Base-by-base conservation (phyloP, 2,113 vertebrate genomes). In the Pituophis catenifer region DNA sequence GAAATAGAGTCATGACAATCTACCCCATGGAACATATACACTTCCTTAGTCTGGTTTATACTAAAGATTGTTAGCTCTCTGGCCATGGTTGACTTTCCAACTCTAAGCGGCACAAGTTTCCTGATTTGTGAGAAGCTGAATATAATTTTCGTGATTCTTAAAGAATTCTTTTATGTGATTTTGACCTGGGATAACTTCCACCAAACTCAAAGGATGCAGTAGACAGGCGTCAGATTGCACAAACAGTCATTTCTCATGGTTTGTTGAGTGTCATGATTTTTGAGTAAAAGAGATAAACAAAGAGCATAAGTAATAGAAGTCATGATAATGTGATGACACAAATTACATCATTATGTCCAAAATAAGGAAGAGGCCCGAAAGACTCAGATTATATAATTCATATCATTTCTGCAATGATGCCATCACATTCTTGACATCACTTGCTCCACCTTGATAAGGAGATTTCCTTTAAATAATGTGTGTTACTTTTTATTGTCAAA, bases 211-310 rank as follows among this genome's bases (percentile, higher is more conserved):
- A n/a, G 62, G 62, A 65, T 5, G 1, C 62, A 65, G 38, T 86
- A 86, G 19, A 1, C 38, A 44, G 1, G 81, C 19, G 24, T 48
- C 38, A 48, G 81, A 86, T 23, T 86, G 81, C 38, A 48, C 21
- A 48, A 24, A 90, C 92, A 95, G 96, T 96, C 95, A 95, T 96
- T 94, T 96, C 97, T 65, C 62, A 29, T 65, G 62, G 62, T 94
- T 96, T 94, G 87, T 52, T n/a, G 10, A n/a, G 52, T 52, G 33
- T 8, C 12, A 12, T 21, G 33, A 12, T 75, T 52, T 29, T 3
- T 75, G 53, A 54, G 33, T 53, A 91, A 75, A 91, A 21, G 3
- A 26, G 12, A 70, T 54, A 70, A 75, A 53, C 11, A 81, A 21
- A 90, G 48, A 48, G 48, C 26, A n/a, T 29, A n/a, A 65, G 11